Conservation (phyloP, 2,797 vertebrate genomes). For the Pseudocheirus occidentalis region DNA sequence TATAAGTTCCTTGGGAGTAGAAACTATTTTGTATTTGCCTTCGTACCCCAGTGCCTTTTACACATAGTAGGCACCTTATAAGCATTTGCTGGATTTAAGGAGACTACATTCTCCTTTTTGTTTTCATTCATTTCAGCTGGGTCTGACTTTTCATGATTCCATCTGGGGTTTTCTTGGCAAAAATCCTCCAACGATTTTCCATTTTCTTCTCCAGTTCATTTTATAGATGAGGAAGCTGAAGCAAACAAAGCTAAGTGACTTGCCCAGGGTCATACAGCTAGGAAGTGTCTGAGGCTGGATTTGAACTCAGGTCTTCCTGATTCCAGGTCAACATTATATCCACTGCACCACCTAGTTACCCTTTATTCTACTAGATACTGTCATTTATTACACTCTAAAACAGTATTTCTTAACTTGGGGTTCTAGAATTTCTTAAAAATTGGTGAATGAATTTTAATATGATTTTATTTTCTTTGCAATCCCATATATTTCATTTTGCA, state of each 20-base stretch:
- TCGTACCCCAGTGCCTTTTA: background rate
- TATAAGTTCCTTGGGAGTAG: background rate
- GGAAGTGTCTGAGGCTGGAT: background rate
- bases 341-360: background rate
- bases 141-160: background rate
- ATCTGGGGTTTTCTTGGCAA: background rate
- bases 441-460: background rate
- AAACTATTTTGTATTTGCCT: background rate
- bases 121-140: background rate
- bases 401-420: background rate
- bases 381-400: background rate
- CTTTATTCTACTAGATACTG: background rate
- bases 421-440: background rate
- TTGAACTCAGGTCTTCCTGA: background rate
- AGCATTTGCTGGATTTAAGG: background rate
- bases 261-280: background rate
- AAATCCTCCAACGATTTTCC: background rate
- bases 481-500: background rate
- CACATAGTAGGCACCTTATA: background rate
- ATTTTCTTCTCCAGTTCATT: background rate
- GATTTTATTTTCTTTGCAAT: background rate
- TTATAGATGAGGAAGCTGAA: background rate
- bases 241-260: background rate
- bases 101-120: background rate
- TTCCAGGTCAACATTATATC: background rate